Percentiles rank a stretch among this genome's conserved stretches.
Conservation (phyloP, 2,888 invertebrate genomes). For the Liopterus haemorrhoidalis region DNA sequence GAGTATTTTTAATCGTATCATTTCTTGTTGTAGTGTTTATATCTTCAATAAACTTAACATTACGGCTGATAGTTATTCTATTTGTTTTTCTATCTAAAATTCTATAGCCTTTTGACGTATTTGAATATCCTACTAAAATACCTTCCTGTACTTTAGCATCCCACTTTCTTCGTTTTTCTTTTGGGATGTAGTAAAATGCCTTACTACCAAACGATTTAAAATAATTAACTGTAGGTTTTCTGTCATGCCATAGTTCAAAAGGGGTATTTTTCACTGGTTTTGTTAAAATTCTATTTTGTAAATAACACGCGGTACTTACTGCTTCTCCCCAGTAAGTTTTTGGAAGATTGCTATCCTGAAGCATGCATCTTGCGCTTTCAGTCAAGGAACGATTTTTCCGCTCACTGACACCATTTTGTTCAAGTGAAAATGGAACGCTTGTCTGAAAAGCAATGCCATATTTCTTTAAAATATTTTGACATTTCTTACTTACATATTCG, state of each 20-base stretch:
- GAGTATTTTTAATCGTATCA: too few relatives aligned
- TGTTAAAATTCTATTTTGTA: constrained; percentile 27
- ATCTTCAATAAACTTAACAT: too few relatives aligned
- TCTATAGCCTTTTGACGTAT: constrained; percentile 28
- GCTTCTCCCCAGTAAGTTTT: constrained; percentile 39
- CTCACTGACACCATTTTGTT: constrained; percentile 40
- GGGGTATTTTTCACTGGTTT: constrained; percentile 33
- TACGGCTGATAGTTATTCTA: too few relatives aligned
- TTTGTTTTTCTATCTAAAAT: too few relatives aligned
- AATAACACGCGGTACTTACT: constrained; percentile 28
- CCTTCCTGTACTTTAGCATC: constrained; percentile 36
- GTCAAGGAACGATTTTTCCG: too few relatives aligned
- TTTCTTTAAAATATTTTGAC: constrained; percentile 27
- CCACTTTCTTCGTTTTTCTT: constrained; percentile 37
- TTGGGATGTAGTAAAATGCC: constrained; percentile 38
- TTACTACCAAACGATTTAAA: constrained; percentile 40
- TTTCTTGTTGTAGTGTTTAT: too few relatives aligned
- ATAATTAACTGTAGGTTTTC: constrained; percentile 36
- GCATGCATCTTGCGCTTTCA: constrained; percentile 32
- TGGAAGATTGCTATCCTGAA: constrained; percentile 30
- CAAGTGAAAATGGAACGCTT: constrained; percentile 36
- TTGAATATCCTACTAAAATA: constrained; percentile 40
- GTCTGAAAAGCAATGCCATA: constrained; percentile 35
- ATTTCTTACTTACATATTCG: constrained; percentile 33
- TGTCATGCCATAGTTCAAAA: constrained; percentile 39